Base-by-base conservation (phyloP, 2,888 invertebrate species). In the Anthoptus insignis region DNA sequence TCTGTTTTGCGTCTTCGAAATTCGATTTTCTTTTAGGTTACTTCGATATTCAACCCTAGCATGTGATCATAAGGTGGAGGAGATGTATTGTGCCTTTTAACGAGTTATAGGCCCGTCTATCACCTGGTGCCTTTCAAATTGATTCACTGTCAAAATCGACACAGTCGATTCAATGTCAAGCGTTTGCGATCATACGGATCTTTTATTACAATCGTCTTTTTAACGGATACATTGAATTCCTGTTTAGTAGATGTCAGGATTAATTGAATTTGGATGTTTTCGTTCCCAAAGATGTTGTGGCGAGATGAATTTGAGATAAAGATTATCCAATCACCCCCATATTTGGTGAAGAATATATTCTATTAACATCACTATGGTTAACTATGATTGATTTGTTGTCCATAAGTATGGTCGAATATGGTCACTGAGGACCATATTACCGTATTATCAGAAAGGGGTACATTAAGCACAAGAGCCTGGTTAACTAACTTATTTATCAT, bases 71-170 rank as follows among this genome's bases (percentile, higher is more conserved):
- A 74, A 72, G 68, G 21, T n/a, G 3, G 45, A 61, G 16, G 64
- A 27, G 24, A 59, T 53, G 14, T 53, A 65, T 8, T 45, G 50
- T 68, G 29, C 22, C 27, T 60, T 68, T 72, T 64, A 52, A 66
- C 56, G 13, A 63, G 14, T 4, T 27, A 49, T 22, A 24, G 49
- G 47, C 56, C 37, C 56, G 49, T 34, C 77, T 69, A 81, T 76
- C 65, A 67, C 72, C 74, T 70, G 68, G 76, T 79, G 79, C 81
- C 81, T 83, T 87, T 81, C 84, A 84, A 86, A 88, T 87, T 88
- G 91, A 90, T 89, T 87, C 81, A 82, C 87, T 87, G 89, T 89
- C 89, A 89, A 84, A 88, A 85, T 84, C 79, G 81, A 88, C 84
- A 87, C 86, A 85, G 85, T 84, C 79, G 81, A 84, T 85, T 81